A percentile compares a stretch with the other conserved stretches of the same genome.
Conservation (phyloP, 2,797 vertebrate genomes). For the Etheostoma nigrum region DNA sequence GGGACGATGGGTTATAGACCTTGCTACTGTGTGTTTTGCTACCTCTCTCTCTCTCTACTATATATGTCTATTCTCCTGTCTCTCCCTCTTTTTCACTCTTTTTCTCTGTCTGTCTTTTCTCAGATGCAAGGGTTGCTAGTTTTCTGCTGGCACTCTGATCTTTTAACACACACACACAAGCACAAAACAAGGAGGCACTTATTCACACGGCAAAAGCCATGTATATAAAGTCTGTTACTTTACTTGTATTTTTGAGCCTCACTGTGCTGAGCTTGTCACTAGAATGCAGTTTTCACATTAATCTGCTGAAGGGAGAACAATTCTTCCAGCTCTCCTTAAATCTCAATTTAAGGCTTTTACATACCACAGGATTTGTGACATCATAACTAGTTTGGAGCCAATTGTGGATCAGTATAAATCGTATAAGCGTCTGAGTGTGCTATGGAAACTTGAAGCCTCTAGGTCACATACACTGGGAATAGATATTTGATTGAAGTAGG, state of each 20-base stretch:
- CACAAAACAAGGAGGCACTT: background rate
- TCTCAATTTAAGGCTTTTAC: too few relatives aligned
- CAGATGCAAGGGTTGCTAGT: too few relatives aligned
- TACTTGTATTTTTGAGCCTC: too few relatives aligned
- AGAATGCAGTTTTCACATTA: background rate
- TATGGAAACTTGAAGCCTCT: background rate
- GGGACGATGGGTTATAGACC: conserved; percentile 2
- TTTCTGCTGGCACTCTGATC: too few relatives aligned
- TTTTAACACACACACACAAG: background rate
- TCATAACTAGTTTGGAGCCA: too few relatives aligned
- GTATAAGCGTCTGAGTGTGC: too few relatives aligned
- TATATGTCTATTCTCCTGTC: too few relatives aligned
- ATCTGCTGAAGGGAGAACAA: too few relatives aligned
- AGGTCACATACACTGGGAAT: background rate
- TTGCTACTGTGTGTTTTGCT: background rate
- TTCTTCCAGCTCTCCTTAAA: too few relatives aligned
- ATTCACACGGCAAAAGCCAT: background rate
- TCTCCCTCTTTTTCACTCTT: background rate
- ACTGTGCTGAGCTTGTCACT: background rate
- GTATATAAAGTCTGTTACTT: background rate
- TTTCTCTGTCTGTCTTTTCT: background rate
- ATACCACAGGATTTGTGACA: too few relatives aligned
- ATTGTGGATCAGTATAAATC: too few relatives aligned
- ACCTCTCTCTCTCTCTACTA: conserved; percentile 1
- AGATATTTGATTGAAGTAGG: too few relatives aligned